Percentiles rank a stretch among this genome's conserved stretches.
Evolutionary conservation across 2,113 vertebrate species (phyloP).

Genomic region (Bombycilla garrulus): DNA sequence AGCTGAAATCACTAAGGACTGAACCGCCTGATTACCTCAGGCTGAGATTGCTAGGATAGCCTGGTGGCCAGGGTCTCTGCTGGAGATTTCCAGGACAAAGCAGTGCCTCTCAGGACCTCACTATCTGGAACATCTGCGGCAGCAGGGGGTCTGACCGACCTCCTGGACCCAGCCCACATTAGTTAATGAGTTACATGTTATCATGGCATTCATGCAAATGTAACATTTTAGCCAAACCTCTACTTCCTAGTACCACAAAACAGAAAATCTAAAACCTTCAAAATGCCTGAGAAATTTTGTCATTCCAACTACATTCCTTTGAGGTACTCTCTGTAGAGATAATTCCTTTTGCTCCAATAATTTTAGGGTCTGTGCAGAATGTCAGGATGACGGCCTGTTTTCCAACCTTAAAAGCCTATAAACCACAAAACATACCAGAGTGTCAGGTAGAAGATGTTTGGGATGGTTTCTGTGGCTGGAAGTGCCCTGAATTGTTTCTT

Average conservation of each 20-base stretch:
- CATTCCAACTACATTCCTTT: background rate
- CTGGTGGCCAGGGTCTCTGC: too few species aligned
- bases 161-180: too few species aligned
- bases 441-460: background rate
- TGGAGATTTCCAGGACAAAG: too few species aligned
- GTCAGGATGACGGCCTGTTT: background rate
- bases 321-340: background rate
- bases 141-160: too few species aligned
- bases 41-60: too few species aligned
- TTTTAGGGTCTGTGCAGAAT: background rate
- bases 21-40: too few species aligned
- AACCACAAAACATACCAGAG: background rate
- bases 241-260: background rate
- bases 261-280: background rate
- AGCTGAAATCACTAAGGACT: too few species aligned
- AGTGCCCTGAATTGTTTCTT: background rate
- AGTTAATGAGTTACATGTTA: background rate
- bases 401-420: background rate
- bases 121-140: too few species aligned
- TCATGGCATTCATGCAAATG: background rate
- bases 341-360: background rate
- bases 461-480: background rate
- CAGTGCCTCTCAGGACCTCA: too few species aligned
- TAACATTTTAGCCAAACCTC: background rate
- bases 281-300: background rate